phyloP scores from a whole-genome alignment of 2,888 invertebrate genomes.

The Phlogophora meticulosa region DNA sequence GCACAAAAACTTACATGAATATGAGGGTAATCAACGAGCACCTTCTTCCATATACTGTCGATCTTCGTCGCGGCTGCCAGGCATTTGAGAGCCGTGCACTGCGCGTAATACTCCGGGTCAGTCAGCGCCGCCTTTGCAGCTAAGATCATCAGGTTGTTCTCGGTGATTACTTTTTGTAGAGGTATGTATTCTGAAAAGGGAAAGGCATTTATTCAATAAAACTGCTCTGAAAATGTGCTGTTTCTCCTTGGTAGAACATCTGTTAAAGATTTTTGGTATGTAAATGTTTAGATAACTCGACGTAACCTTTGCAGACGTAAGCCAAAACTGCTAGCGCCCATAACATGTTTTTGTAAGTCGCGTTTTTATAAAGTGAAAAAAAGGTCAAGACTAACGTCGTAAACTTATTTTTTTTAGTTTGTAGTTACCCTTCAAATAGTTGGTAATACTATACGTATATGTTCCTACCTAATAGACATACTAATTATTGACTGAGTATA shows the following conservation, averaged over 20 bases:
- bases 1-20: slow-evolving; percentile 66
- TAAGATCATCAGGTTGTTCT: slow-evolving; percentile 63
- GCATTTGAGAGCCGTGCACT: slow-evolving; percentile 68
- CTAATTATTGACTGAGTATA: no score
- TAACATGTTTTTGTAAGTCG: not conserved
- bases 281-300: not conserved
- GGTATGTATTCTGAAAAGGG: slow-evolving; percentile 69
- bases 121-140: slow-evolving; percentile 66
- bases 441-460: no score
- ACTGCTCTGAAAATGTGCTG: no score
- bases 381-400: no score
- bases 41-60: slow-evolving; percentile 69
- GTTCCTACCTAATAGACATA: no score
- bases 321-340: not conserved
- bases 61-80: slow-evolving; percentile 69
- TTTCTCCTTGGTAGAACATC: no score
- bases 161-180: slow-evolving; percentile 66
- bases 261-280: not conserved
- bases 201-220: no score
- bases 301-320: not conserved
- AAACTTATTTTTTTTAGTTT: not conserved
- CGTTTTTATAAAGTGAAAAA: slow-evolving; percentile 6
- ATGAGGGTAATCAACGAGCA: slow-evolving; percentile 56
- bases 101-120: slow-evolving; percentile 68
- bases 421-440: not conserved